Evolutionary conservation across 2,888 invertebrate species (phyloP), one percentile per base, ranked within the genome.

Genomic region (Papilio protenor): DNA sequence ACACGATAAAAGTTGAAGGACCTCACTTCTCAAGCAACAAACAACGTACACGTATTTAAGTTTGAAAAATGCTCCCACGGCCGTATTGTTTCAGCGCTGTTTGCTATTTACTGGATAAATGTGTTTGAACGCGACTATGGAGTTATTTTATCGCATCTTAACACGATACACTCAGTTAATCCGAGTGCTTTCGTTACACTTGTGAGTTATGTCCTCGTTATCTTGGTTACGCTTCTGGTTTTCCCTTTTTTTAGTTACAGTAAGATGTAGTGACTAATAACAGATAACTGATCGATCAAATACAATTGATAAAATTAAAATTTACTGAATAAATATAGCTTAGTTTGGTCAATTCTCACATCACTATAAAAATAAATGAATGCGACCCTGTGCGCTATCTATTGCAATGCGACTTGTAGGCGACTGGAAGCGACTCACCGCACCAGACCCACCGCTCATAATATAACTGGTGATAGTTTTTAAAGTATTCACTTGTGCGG

Each of bases 1-100:
- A 45, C 66, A 45, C 66, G 66, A 69, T 69, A 69, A 69, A 40
- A 69, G 66, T 69, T 69, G 45, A 69, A 45, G 45, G 45, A 69
- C 66, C 45, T 69, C 61, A 14, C 27, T 61, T 27, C 61, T 61
- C 40, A 45, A 69, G 66, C 40, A 45, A 69, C 45, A 2, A 69
- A 69, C 66, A 69, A 69, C 66, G n/a, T 45, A 69, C 64, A 40
- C 18, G 10, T 64, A 64, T 33, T 45, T 61, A 27, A 61, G 27
- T 61, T 27, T 45, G 66, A 66, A 66, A 45, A 66, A 6, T 66
- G 40, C 66, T 66, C 66, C 40, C 45, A 66, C 45, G 66, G 5
- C 5, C 33, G 18, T 64, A 64, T 64, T 64, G 64, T 40, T 18
- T 40, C n/a, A 64, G 8, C 18, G 18, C 18, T 3, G 10, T 40